A percentile compares a stretch with the other conserved stretches of the same genome.
Evolutionary conservation across 2,797 vertebrate species (phyloP).

Genomic region (Botia kubotai): DNA sequence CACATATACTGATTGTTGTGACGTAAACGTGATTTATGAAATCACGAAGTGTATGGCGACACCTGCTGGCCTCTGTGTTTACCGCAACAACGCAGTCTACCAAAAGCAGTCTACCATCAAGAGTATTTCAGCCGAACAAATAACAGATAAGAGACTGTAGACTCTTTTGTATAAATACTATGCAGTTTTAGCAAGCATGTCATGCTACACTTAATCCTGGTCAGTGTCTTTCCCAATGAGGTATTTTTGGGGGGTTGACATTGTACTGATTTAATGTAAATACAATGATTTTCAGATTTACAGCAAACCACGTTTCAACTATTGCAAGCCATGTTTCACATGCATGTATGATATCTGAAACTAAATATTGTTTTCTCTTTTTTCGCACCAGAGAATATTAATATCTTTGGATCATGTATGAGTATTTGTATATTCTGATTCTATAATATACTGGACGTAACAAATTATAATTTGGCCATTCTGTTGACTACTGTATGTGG

Average conservation of each 20-base stretch:
- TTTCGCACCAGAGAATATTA: not conserved
- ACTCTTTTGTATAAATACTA: too few species aligned
- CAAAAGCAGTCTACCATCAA: not conserved
- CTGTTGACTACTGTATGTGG: constrained; percentile 3
- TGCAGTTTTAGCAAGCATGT: not conserved
- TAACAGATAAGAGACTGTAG: not conserved
- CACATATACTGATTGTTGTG: constrained; percentile 4
- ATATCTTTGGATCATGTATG: not conserved
- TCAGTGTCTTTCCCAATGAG: too few species aligned
- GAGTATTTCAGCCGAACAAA: not conserved
- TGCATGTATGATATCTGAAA: not conserved
- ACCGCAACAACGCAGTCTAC: not conserved
- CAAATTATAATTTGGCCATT: not conserved
- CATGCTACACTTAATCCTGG: not conserved
- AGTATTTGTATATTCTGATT: constrained; percentile 6
- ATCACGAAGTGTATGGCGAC: constrained; percentile 32
- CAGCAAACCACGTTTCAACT: not conserved
- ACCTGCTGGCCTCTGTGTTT: constrained; percentile 32
- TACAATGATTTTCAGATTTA: not conserved
- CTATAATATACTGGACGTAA: not conserved
- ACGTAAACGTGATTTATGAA: not conserved
- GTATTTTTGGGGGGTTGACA: too few species aligned
- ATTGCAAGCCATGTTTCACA: not conserved
- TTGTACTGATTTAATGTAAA: not conserved
- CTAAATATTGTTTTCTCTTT: too few species aligned